Evolutionary conservation across 2,797 vertebrate genomes (phyloP), one percentile per base, ranked within the genome.

Genomic region (Erethizon dorsatum): DNA sequence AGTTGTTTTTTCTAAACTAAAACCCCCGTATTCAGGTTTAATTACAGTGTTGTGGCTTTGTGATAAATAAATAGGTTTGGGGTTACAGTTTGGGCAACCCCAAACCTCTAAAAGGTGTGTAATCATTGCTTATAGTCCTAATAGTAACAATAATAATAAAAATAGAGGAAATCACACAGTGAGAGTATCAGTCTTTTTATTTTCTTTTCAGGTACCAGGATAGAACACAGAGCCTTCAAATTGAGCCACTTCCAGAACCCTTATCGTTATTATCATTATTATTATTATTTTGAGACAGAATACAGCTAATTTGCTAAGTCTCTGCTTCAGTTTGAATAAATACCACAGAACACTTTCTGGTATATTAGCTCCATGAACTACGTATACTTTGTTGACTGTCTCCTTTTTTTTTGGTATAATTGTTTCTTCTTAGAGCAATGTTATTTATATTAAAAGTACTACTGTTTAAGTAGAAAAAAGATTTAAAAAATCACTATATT

Each of bases 401-500:
- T 83, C 9, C 17, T 93, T 83, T 73, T 20, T 57, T 47, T 14
- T 73, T 41, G 37, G 0, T 1, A 52, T 82, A 92, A 63, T 75
- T 86, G 61, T 67, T 83, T 95, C 20, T 26, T 84, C 8, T 75
- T 73, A 71, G 20, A 63, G 4, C 24, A 79, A 73, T 97, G 22
- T 5, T 92, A 79, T 83, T 84, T 79, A 71, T 17, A 73, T 84
- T 83, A 13, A 13, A 95, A 89, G 12, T 88, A 90, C 31, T 83
- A 26, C 6, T 91, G 1, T 45, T 95, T 45, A 90, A 84, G 65
- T 59, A 88, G 69, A 85, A 75, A 12, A 61, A 3, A 59, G 4
- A 82, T 71, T 9, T 83, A n/a, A 93, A 95, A 52, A 96, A 89
- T 87, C 45, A 89, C 13, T 59, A 2, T 79, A 47, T 45, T 73